Percentiles rank a stretch among this genome's conserved stretches.
phyloP scores from a whole-genome alignment of 2,888 invertebrate genomes.

The Coelinius sp. region DNA sequence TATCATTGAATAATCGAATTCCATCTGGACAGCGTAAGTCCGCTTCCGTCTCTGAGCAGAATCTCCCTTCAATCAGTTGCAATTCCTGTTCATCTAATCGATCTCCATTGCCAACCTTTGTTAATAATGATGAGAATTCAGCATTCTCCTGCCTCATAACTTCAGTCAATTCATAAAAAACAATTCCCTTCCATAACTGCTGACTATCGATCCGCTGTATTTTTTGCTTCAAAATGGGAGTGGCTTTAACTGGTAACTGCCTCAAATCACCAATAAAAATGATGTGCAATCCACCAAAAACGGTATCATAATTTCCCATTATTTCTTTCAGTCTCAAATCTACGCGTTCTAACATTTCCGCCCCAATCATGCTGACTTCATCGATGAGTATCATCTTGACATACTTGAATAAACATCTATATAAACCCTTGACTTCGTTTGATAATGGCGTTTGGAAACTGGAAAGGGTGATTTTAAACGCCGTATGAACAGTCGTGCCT shows the following conservation, averaged over 20 bases:
- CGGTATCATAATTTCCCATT: conserved; percentile 55
- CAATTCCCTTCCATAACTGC: conserved; percentile 56
- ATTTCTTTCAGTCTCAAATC: conserved; percentile 61
- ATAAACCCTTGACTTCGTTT: conserved; percentile 48
- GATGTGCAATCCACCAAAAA: conserved; percentile 62
- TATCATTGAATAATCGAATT: conserved; percentile 52
- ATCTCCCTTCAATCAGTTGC: conserved; percentile 54
- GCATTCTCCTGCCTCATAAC: conserved; percentile 61
- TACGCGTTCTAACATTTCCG: conserved; percentile 56
- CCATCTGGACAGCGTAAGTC: conserved; percentile 51
- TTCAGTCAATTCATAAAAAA: conserved; percentile 57
- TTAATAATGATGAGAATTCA: conserved; percentile 57
- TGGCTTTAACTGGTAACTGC: conserved; percentile 60
- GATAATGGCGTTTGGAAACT: conserved; percentile 45
- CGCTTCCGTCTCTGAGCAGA: conserved; percentile 50
- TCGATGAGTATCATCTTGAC: conserved; percentile 60
- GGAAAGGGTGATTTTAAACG: conserved; percentile 49
- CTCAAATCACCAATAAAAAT: conserved; percentile 64
- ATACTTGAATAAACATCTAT: conserved; percentile 53
- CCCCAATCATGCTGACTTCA: conserved; percentile 63
- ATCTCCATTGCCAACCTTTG: conserved; percentile 58
- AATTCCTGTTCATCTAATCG: conserved; percentile 48
- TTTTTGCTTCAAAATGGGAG: conserved; percentile 52
- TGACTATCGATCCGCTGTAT: conserved; percentile 42
- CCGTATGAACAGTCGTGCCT: conserved; percentile 55